phyloP scores from a whole-genome alignment of 1,140 invertebrate genomes.

The Mya arenaria region DNA sequence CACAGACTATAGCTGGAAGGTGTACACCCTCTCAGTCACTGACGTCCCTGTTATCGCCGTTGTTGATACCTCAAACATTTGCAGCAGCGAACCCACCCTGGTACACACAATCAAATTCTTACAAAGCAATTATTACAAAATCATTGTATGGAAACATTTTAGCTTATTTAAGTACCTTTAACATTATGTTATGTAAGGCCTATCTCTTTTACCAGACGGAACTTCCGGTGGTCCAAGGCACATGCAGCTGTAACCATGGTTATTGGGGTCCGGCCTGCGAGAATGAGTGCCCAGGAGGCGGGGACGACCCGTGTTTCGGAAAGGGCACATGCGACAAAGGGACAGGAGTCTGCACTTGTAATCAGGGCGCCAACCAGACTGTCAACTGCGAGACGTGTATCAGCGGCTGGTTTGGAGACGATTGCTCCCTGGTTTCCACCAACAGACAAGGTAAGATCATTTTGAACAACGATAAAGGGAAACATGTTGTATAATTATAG shows the following conservation, averaged over 20 bases:
- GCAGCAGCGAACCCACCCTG: not conserved
- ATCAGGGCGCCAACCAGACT: conserved; percentile 16
- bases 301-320: conserved; percentile 57
- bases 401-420: conserved; percentile 61
- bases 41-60: not conserved
- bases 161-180: too few relatives aligned
- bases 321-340: conserved; percentile 57
- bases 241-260: conserved; percentile 62
- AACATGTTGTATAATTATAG: too few relatives aligned
- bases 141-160: too few relatives aligned
- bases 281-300: conserved; percentile 62
- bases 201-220: conserved; percentile 7
- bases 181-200: too few relatives aligned
- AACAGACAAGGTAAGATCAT: conserved; percentile 3
- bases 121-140: too few relatives aligned
- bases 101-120: too few relatives aligned
- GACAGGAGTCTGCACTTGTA: conserved; percentile 60
- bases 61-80: not conserved
- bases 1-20: not conserved
- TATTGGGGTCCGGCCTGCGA: conserved; percentile 65
- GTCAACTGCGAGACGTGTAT: conserved; percentile 60
- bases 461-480: too few relatives aligned
- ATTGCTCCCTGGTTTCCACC: conserved; percentile 57
- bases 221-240: conserved; percentile 9
- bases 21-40: not conserved